Evolutionary conservation across 53 echinoderm and acorn worm genomes (phyloP), one percentile per base, ranked within the genome.

Genomic region (Paracentrotus lividus): DNA sequence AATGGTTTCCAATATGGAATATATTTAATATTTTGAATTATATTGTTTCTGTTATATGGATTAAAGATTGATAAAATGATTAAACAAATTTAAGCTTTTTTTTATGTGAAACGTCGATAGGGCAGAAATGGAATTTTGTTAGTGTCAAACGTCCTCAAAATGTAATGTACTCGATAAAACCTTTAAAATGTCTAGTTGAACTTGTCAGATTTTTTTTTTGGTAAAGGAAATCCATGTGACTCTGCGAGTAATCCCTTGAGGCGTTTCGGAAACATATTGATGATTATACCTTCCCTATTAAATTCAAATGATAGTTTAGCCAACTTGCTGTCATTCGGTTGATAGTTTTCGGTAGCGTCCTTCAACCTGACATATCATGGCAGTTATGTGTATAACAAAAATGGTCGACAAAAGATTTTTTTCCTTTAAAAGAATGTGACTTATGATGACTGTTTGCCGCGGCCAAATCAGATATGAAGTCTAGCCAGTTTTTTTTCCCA

Each of bases 201-300:
- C 49, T 47, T 81, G 47, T 44, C 44, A 77, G 77, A 52, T 24
- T n/a, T n/a, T n/a, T n/a, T n/a, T n/a, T 36, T 86, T 56, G 44
- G 12, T 81, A 2, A 81, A 49, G 56, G 86, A 56, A 86, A 86
- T 36, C 21, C 86, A 44, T 27, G 86, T 56, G 86, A 86, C 86
- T 33, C 8, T 23, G 53, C 54, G 56, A 56, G 20, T 86, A 86
- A 86, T 86, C 56, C 32, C 34, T 10, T 86, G 34, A 86, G 86
- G 86, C 86, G 33, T 86, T 34, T 86, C 86, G 86, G 86, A 86
- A 85, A 86, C 20, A 38, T 56, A 86, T 56, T 86, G 54, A 86
- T 86, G 86, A 56, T 56, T 86, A 86, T 86, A 36, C 86, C 86
- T 86, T 54, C 55, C 86, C 86, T 86, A 86, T 81, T 47, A 81